These are phyloP conservation scores for Rhinatrema bivittatum DNA, from an alignment of 2,797 vertebrate species.

Conservation along the genomic window DNA sequence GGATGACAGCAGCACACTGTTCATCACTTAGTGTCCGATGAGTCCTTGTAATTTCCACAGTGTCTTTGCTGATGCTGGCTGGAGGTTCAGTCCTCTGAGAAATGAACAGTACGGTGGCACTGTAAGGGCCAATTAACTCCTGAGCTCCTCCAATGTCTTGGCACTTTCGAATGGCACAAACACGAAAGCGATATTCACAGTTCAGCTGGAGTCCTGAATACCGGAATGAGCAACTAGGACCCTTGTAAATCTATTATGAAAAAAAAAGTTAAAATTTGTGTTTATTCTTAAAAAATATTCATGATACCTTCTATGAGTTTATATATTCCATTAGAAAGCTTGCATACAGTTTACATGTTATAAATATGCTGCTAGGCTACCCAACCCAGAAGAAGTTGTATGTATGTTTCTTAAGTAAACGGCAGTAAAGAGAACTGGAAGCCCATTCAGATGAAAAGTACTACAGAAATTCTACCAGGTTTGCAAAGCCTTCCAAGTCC, in stretches of 20 bases:
- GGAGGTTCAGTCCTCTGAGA: slow-evolving; percentile 69
- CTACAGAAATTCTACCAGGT: too few relatives aligned
- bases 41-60: slow-evolving; percentile 59
- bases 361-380: too few relatives aligned
- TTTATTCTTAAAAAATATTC: too few relatives aligned
- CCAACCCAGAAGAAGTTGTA: too few relatives aligned
- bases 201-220: slow-evolving; percentile 76
- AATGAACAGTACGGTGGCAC: slow-evolving; percentile 76
- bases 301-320: too few relatives aligned
- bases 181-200: slow-evolving; percentile 87
- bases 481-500: too few relatives aligned
- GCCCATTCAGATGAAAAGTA: too few relatives aligned
- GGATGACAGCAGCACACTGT: slow-evolving; percentile 92
- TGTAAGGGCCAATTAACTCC: slow-evolving; percentile 86
- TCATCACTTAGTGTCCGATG: slow-evolving; percentile 81
- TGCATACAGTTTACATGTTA: too few relatives aligned
- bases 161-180: slow-evolving; percentile 87
- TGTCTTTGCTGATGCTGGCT: slow-evolving; percentile 49
- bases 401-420: too few relatives aligned
- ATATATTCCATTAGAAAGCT: too few relatives aligned
- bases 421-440: too few relatives aligned
- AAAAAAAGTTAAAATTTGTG: not conserved
- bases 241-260: slow-evolving; percentile 74
- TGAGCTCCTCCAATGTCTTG: slow-evolving; percentile 68
- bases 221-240: slow-evolving; percentile 73